These are phyloP conservation scores for Athripsodes cinereus DNA, from an alignment of 2,888 invertebrate genomes.

Conservation along the genomic window DNA sequence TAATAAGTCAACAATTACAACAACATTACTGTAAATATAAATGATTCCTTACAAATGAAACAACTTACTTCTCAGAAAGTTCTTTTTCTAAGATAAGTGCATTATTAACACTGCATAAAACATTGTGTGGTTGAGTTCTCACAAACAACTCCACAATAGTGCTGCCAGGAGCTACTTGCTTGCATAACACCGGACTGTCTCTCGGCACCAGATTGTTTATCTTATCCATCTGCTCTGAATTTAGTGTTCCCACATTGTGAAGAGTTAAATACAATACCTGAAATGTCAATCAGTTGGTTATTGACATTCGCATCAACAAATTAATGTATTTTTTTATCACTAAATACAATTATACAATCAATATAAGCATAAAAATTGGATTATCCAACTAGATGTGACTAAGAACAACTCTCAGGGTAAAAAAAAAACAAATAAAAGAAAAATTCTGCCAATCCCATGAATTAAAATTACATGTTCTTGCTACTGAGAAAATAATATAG, in stretches of 20 bases:
- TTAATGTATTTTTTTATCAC: too few species aligned
- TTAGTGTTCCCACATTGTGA: constrained; percentile 51
- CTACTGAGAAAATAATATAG: too few species aligned
- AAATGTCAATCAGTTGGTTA: too few species aligned
- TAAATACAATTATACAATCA: too few species aligned
- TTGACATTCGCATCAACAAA: too few species aligned
- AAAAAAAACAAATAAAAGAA: too few species aligned
- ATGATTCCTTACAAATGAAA: neutral
- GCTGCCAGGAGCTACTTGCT: constrained; percentile 33
- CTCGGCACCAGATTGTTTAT: constrained; percentile 54
- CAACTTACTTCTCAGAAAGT: constrained; percentile 41
- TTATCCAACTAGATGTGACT: too few species aligned
- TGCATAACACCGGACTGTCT: constrained; percentile 42
- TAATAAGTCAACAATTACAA: neutral
- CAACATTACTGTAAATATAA: neutral
- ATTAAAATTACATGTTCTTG: too few species aligned
- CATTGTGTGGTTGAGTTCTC: constrained; percentile 55
- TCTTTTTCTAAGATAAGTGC: constrained; percentile 59
- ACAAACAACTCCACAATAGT: constrained; percentile 65
- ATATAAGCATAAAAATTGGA: too few species aligned
- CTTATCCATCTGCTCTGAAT: constrained; percentile 47
- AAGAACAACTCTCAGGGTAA: too few species aligned
- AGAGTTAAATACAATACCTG: constrained; percentile 54
- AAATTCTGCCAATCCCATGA: too few species aligned
- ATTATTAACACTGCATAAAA: constrained; percentile 65